Conservation (phyloP, 2,113 vertebrate species). For the Tursiops truncatus region DNA sequence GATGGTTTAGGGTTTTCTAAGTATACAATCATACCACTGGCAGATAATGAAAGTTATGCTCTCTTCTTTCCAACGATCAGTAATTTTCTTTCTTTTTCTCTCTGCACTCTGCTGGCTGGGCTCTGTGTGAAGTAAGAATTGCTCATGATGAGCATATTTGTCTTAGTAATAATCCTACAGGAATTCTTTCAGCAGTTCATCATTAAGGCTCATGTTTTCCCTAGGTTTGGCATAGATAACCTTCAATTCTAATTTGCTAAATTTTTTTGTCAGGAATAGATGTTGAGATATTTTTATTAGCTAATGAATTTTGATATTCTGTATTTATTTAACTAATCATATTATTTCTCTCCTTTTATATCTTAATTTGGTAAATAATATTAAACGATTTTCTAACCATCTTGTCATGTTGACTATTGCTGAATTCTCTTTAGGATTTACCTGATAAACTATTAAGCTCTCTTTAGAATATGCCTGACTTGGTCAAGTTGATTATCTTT, state of each 20-base stretch:
- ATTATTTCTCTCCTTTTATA: not conserved
- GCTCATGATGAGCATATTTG: rapidly evolving
- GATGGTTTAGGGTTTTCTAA: not conserved
- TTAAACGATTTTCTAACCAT: not conserved
- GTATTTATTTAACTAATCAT: not conserved
- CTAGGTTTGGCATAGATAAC: not conserved
- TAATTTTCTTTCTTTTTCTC: not conserved
- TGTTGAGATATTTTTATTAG: not conserved
- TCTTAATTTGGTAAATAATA: not conserved
- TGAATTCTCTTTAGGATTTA: not conserved
- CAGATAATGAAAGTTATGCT: not conserved
- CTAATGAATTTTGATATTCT: not conserved
- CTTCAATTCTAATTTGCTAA: not conserved
- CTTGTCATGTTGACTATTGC: not conserved
- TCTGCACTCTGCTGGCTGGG: not conserved
- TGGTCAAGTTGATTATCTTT: not conserved
- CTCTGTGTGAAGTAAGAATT: not conserved
- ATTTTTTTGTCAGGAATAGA: not conserved
- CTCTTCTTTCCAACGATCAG: not conserved
- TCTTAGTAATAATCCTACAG: not conserved
- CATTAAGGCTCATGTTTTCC: not conserved
- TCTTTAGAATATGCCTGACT: not conserved
- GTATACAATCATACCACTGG: not conserved
- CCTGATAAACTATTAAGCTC: not conserved
- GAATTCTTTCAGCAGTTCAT: not conserved